phyloP scores from a whole-genome alignment of 1,140 invertebrate genomes.

The Gryon sp. region DNA sequence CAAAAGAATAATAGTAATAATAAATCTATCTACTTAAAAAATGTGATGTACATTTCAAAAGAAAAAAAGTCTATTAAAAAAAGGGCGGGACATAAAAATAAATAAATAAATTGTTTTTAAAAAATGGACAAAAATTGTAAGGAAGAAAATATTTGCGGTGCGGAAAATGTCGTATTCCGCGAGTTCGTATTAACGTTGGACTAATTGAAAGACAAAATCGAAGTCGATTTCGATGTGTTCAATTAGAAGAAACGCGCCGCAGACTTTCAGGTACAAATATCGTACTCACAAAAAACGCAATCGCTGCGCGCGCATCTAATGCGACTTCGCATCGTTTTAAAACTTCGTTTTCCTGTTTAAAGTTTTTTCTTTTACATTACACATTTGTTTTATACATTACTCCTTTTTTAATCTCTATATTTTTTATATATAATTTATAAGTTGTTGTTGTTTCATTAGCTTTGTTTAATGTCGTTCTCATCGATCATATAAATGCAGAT shows the following conservation, averaged over 20 bases:
- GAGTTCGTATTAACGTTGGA: too few relatives aligned
- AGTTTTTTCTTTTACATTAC: neutral
- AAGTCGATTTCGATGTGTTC: conserved; percentile 4
- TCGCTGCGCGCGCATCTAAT: conserved; percentile 31
- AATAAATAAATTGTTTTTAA: too few relatives aligned
- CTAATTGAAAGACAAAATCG: neutral
- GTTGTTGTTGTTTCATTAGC: too few relatives aligned
- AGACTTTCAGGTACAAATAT: conserved; percentile 74
- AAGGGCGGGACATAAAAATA: too few relatives aligned
- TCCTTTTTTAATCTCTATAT: too few relatives aligned
- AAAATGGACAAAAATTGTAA: too few relatives aligned
- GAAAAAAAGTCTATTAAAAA: too few relatives aligned
- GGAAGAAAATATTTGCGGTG: neutral
- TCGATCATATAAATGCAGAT: conserved; percentile 70
- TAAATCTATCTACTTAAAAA: too few relatives aligned
- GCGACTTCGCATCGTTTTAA: conserved; percentile 17
- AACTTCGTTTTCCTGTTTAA: neutral
- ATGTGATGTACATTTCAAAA: too few relatives aligned
- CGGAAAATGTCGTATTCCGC: neutral
- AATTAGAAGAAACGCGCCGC: conserved; percentile 54
- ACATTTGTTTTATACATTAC: neutral
- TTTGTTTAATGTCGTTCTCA: conserved; percentile 21
- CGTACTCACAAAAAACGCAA: conserved; percentile 63
- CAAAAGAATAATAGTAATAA: too few relatives aligned
- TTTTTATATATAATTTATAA: too few relatives aligned